Base-by-base conservation (phyloP, 1,140 invertebrate genomes). In the Diabrotica virgifera region DNA sequence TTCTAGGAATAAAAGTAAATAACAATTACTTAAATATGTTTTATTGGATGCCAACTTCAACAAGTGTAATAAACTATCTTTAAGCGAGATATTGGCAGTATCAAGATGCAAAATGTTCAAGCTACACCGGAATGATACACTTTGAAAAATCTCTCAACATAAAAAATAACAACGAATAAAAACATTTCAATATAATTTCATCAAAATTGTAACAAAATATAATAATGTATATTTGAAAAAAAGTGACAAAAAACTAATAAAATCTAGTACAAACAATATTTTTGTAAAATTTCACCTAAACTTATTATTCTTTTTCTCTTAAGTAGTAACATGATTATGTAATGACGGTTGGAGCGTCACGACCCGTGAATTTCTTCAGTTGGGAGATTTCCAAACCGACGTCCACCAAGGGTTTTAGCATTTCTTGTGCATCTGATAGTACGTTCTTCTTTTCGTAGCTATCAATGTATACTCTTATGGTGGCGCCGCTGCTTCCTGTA, bases 401-500 rank as follows among this genome's bases (percentile, higher is more conserved):
- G 62, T 94, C 83, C 40, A 99, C 88, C 36, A 99, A 82, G 2
- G 96, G 95, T 74, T 91, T 90, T 59, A 99, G 82, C 76, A 95
- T 87, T 52, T 81, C 82, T 80, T 94, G 90, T n/a, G 94, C 88
- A 81, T 92, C 87, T 46, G 86, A 83, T 9, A 82, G 75, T 53
- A 90, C 87, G 73, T 90, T 88, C 72, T 89, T 86, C 46, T 84
- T 84, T 72, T 94, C 91, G 78, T 94, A 96, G 63, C 89, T 91
- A 77, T 97, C 97, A 66, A 97, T 88, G 78, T 99, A 99, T 24
- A 99, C 75, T 60, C 97, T 86, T 69, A 99, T 92, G 11, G 98
- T 99, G 11, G 97, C 97, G 6, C 97, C 97, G 63, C 91, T 92
- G 79, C 95, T 97, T 67, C 98, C 98, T 6, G 98, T 99, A 57